Base-by-base conservation (phyloP, 2,797 vertebrate species). In the Gila robusta region DNA sequence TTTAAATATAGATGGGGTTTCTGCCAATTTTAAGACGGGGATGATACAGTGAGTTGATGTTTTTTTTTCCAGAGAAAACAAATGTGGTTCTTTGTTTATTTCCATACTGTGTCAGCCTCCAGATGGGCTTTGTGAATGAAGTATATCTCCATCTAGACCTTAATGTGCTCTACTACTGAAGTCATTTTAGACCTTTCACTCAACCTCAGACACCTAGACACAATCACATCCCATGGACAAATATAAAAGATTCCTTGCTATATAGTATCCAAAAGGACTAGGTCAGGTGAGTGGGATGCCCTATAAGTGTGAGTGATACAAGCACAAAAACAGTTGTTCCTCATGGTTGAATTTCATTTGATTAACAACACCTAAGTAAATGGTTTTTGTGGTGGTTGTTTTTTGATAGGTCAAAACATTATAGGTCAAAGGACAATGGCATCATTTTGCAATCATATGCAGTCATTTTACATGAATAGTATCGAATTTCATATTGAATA, bases 31-130 rank as follows among this genome's bases (percentile, higher is more conserved):
- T 21, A 84, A 19, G 71, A 47, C 0, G 2, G n/a, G 41, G 35
- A 54, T 80, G 72, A 74, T 84, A 52, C 32, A 80, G 78, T 69
- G 52, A 17, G 79, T 62, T 81, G 49, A 69, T 3, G 6, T 10
- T 56, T 82, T 59, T 44, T 81, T 71, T 41, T 2, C 7, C 5
- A 67, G 32, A 77, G 16, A 77, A 84, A 62, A 84, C 41, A 84
- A 84, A 77, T 52, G 6, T 69, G 59, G 73, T 84, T 69, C 59
- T 54, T 37, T 66, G 23, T 77, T 77, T 84, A 84, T 77, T 69
- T 73, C 19, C 23, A n/a, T 39, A 16, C 10, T 6, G 41, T 23
- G 64, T 52, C 41, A 66, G 72, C 11, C 41, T 67, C 28, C 44
- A 74, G 71, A 84, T 54, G 44, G 73, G 47, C 10, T 67, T 54